These are phyloP conservation scores for Limonius californicus DNA, from an alignment of 1,140 invertebrate genomes.

Conservation along the genomic window DNA sequence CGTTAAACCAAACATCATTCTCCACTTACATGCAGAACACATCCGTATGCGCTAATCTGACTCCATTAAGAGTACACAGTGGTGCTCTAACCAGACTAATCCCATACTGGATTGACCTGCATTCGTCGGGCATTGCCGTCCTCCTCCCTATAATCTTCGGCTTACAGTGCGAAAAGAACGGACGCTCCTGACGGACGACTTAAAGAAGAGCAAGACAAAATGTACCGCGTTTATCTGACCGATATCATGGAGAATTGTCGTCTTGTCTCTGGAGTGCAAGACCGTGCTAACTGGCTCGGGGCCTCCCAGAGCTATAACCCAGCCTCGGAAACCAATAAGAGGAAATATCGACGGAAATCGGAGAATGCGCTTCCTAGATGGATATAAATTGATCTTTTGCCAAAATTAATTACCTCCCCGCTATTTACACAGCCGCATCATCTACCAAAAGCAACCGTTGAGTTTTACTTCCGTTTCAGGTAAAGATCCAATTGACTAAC, in stretches of 20 bases:
- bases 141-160: neutral
- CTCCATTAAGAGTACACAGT: constrained; percentile 42
- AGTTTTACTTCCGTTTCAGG: neutral
- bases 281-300: constrained; percentile 24
- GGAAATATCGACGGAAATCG: constrained; percentile 24
- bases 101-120: constrained; percentile 19
- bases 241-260: constrained; percentile 24
- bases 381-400: constrained; percentile 23
- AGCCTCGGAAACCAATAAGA: constrained; percentile 23
- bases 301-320: constrained; percentile 22
- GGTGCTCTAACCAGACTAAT: constrained; percentile 25
- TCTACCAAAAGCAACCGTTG: neutral
- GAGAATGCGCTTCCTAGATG: constrained; percentile 20
- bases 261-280: constrained; percentile 25
- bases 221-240: constrained; percentile 20
- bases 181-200: neutral
- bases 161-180: neutral
- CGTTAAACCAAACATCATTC: constrained; percentile 47
- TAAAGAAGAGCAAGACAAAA: constrained; percentile 16
- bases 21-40: constrained; percentile 46
- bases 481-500: too few relatives aligned
- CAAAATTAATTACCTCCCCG: constrained; percentile 22
- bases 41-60: constrained; percentile 45
- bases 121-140: neutral
- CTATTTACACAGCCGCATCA: constrained; percentile 4